phyloP scores from a whole-genome alignment of 1,140 invertebrate genomes.

The Pantala flavescens region DNA sequence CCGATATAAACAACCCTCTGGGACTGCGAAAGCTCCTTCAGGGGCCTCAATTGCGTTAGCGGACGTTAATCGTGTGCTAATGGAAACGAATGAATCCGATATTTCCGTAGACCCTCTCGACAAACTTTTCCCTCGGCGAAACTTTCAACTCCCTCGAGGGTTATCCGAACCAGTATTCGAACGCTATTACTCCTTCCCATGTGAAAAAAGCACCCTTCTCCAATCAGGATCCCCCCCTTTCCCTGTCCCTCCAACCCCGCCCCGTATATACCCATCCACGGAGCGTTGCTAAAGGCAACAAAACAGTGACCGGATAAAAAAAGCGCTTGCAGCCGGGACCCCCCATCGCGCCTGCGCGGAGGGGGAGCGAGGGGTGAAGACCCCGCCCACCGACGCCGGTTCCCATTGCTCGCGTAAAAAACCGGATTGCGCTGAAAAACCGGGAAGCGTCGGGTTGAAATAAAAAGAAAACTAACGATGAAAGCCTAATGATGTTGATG shows the following conservation, averaged over 20 bases:
- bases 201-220: neutral
- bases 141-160: neutral
- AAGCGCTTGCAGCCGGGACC: neutral
- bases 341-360: neutral
- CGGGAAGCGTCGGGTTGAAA: too few species aligned
- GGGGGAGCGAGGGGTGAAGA: neutral
- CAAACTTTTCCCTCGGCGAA: neutral
- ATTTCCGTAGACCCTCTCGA: neutral
- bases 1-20: too few species aligned
- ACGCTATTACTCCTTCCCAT: neutral
- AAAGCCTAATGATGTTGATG: too few species aligned
- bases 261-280: neutral
- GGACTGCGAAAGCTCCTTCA: too few species aligned
- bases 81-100: constrained; percentile 1
- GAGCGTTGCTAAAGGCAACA: neutral
- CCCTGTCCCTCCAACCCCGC: neutral
- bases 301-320: neutral
- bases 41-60: too few species aligned
- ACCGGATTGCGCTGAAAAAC: too few species aligned
- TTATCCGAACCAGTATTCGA: neutral
- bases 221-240: neutral
- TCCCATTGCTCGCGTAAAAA: too few species aligned
- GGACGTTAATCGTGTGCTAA: neutral
- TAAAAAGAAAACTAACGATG: too few species aligned
- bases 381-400: neutral